Conservation (phyloP, 2,113 vertebrate species). For the Glaucidium brasilianum region DNA sequence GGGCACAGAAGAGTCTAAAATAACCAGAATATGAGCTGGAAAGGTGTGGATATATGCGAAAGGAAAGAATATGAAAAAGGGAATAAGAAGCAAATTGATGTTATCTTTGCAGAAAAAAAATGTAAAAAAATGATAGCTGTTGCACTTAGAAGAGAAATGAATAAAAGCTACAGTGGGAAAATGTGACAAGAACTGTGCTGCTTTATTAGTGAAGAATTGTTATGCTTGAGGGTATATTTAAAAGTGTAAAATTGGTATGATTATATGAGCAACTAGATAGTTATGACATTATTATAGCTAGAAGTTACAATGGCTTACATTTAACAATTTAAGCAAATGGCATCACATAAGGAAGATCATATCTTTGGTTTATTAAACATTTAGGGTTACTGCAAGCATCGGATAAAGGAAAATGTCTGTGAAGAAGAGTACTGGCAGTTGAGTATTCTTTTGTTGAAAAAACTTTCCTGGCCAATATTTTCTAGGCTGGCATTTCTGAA, state of each 20-base stretch:
- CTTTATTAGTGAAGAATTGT: background rate
- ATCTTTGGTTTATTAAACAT: background rate
- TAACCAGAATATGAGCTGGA: background rate
- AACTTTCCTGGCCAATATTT: background rate
- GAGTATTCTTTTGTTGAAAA: background rate
- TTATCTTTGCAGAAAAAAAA: background rate
- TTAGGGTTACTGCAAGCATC: background rate
- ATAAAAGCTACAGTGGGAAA: background rate
- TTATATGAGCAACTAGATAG: background rate
- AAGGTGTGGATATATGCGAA: background rate
- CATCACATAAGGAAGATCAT: background rate
- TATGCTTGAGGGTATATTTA: background rate
- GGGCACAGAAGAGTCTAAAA: background rate
- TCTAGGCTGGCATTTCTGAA: background rate
- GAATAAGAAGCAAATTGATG: background rate
- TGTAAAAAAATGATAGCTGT: background rate
- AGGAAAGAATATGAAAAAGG: background rate
- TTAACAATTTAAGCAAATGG: background rate
- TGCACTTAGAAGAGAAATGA: background rate
- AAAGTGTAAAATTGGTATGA: background rate
- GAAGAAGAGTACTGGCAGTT: background rate
- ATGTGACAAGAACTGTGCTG: background rate
- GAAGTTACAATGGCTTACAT: no score
- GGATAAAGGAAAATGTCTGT: background rate
- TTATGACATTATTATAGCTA: background rate